Evolutionary conservation across 2,888 invertebrate species (phyloP).

Genomic region (Seira sanloemensis): DNA sequence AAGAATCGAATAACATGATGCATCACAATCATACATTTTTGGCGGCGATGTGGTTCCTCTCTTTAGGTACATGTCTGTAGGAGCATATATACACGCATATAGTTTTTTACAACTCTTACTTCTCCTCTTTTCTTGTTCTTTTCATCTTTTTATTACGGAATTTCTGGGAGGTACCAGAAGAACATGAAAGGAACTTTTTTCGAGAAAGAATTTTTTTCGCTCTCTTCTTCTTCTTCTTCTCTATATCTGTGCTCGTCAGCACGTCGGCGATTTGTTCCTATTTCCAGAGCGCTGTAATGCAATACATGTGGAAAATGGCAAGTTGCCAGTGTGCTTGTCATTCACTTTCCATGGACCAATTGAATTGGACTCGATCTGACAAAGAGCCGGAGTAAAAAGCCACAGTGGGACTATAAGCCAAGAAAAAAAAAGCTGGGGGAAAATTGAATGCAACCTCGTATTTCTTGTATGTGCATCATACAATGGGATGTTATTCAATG

Average conservation of each 20-base stretch:
- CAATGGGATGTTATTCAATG: neutral
- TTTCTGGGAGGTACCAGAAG: neutral
- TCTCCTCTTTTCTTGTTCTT: neutral
- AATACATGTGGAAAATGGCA: conserved; percentile 45
- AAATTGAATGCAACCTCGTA: neutral
- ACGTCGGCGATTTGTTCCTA: neutral
- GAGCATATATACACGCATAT: neutral
- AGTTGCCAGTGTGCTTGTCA: conserved; percentile 47
- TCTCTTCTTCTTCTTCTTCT: too few species aligned
- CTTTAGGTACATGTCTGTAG: too few species aligned
- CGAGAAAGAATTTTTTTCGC: neutral
- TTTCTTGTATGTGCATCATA: neutral
- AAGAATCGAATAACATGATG: neutral
- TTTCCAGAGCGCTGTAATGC: too few species aligned
- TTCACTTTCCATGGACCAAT: conserved; percentile 42
- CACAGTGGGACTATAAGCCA: neutral
- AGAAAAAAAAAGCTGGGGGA: neutral
- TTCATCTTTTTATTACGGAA: neutral
- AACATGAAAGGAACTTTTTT: neutral
- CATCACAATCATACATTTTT: neutral
- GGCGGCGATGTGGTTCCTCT: neutral
- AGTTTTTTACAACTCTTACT: neutral
- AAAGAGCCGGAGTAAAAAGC: conserved; percentile 8
- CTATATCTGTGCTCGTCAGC: neutral
- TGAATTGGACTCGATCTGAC: conserved; percentile 50